Conservation (phyloP, 2,797 vertebrate species). For the Hydrolagus colliei region DNA sequence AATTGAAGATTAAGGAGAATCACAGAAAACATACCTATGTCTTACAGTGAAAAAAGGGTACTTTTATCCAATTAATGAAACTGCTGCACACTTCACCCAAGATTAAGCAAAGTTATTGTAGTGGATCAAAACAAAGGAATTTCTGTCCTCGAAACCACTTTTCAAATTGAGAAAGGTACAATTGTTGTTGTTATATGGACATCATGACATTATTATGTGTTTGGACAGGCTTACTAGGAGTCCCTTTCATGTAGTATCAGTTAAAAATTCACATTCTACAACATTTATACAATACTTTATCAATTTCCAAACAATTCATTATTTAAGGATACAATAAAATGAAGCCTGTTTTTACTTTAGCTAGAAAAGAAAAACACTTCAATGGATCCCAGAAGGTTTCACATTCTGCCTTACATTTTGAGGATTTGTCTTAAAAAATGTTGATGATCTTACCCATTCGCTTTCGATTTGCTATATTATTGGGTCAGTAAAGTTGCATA, state of each 20-base stretch:
- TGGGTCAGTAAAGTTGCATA: not conserved
- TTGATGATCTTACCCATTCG: not conserved
- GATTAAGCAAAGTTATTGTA: not conserved
- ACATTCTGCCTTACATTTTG: not conserved
- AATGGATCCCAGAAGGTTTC: not conserved
- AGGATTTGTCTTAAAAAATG: not conserved
- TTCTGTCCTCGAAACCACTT: not conserved
- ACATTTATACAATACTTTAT: not conserved
- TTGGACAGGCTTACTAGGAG: not conserved
- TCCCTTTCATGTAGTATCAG: conserved; percentile 7
- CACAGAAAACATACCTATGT: not conserved
- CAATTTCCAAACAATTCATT: not conserved
- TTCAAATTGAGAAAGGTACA: not conserved
- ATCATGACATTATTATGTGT: not conserved
- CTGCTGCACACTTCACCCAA: not conserved
- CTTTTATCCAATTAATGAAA: not conserved
- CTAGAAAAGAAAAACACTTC: not conserved
- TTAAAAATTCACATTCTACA: conserved; percentile 15
- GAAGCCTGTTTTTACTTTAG: not conserved
- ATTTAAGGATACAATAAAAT: not conserved
- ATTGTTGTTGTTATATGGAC: not conserved
- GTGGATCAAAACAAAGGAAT: not conserved
- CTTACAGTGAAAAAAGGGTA: not conserved
- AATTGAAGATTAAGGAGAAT: not conserved
- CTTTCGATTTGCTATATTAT: not conserved